A percentile compares a stretch with the other conserved stretches of the same genome.
Conservation (phyloP, 2,888 invertebrate species). For the Tipula lateralis region DNA sequence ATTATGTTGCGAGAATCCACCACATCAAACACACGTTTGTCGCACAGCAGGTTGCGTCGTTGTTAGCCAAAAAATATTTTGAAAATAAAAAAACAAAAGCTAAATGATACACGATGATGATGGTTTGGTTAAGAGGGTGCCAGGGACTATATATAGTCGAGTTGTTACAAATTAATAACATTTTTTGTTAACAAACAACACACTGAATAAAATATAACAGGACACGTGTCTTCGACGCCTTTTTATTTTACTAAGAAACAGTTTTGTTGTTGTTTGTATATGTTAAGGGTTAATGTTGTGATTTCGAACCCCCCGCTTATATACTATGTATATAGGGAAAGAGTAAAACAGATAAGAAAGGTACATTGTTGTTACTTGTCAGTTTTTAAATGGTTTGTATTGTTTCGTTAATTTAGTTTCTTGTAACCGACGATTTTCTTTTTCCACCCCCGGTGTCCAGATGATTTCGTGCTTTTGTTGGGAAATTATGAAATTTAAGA, state of each 20-base stretch:
- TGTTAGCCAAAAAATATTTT: not conserved
- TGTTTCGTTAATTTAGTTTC: conserved; percentile 5
- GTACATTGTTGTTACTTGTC: not conserved
- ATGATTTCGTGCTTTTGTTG: not conserved
- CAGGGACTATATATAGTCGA: not conserved
- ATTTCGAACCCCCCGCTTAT: not conserved
- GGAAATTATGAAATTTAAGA: not conserved
- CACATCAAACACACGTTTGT: conserved; percentile 20
- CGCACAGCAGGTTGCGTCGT: conserved; percentile 5
- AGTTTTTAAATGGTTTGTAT: not conserved
- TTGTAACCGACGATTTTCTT: not conserved
- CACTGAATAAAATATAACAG: not conserved
- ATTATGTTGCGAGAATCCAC: not conserved
- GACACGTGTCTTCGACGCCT: conserved; percentile 25
- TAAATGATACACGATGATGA: not conserved
- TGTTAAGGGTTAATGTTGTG: not conserved
- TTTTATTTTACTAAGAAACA: not conserved
- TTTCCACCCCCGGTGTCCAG: not conserved
- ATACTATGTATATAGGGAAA: not conserved
- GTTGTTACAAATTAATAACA: not conserved
- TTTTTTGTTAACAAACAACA: conserved; percentile 14
- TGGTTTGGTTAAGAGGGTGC: not conserved
- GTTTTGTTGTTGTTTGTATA: not conserved
- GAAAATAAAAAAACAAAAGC: not conserved
- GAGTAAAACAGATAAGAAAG: conserved; percentile 5